Evolutionary conservation across 1,140 invertebrate genomes (phyloP).

Genomic region (Drosophila sproati): DNA sequence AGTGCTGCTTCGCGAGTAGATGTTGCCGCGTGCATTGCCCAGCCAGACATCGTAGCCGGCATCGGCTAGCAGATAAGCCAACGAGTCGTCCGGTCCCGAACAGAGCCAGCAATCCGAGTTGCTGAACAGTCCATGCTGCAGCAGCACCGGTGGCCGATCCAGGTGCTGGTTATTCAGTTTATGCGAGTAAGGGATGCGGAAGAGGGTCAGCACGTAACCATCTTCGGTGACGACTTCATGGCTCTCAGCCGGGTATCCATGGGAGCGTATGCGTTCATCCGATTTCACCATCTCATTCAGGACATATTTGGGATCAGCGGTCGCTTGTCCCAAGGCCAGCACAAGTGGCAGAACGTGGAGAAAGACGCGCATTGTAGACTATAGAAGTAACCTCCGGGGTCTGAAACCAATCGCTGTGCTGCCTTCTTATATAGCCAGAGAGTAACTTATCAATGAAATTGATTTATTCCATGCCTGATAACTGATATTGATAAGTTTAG

Average conservation of each 20-base stretch:
- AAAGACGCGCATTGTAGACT: conserved; percentile 45
- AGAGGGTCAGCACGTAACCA: conserved; percentile 66
- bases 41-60: conserved; percentile 90
- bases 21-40: conserved; percentile 89
- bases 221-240: conserved; percentile 62
- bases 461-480: conserved; percentile 27
- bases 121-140: conserved; percentile 76
- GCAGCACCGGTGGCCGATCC: conserved; percentile 49
- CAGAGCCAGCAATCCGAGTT: conserved; percentile 69
- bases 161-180: conserved; percentile 53
- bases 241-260: conserved; percentile 65
- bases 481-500: conserved; percentile 5
- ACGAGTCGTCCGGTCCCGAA: conserved; percentile 63
- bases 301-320: conserved; percentile 29
- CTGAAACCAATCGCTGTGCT: conserved; percentile 21
- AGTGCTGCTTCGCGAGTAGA: conserved; percentile 87
- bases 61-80: conserved; percentile 88
- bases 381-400: conserved; percentile 1
- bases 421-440: conserved; percentile 26
- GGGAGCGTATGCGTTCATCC: conserved; percentile 59
- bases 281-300: conserved; percentile 50
- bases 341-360: conserved; percentile 28
- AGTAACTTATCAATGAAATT: conserved; percentile 13
- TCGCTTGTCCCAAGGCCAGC: conserved; percentile 38
- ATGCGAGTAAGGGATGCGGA: conserved; percentile 71